Base-by-base conservation (phyloP, 1,140 invertebrate genomes). In the Philotrypesis tridentata region DNA sequence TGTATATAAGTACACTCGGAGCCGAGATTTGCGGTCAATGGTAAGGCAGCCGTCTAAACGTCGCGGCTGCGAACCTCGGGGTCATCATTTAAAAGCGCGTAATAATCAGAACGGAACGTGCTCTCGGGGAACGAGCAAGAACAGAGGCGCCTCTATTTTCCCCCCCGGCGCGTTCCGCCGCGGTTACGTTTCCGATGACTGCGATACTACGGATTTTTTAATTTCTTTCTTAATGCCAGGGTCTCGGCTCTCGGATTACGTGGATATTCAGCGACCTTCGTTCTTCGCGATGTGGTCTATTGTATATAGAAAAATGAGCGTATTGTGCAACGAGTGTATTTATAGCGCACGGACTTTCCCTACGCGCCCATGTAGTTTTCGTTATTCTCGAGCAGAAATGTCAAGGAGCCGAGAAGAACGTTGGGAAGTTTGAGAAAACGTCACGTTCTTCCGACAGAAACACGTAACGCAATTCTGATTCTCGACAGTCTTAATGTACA, bases 31-130 rank as follows among this genome's bases (percentile, higher is more conserved):
- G 63, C 79, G 70, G 70, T 80, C 70, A 80, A 80, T 80, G 79
- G 68, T 80, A 71, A 55, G 31, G 5, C 37, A 33, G 14, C 25
- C 23, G 33, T n/a, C 33, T 77, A 33, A 25, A 29, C 61, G n/a
- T n/a, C 1, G 21, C 61, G 40, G 25, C 8, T 67, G 17, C 3
- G n/a, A 48, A 55, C 70, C 70, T 67, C 71, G 70, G 78, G 71
- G 79, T 74, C 71, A 74, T 80, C 37, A 33, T 25, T 33, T 17
- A 40, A 17, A 23, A 23, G n/a, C 21, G 60, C 12, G n/a, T 75
- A 72, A 60, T 81, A 67, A 81, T 81, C 73, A 81, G 79, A 81
- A 68, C 72, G 79, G 72, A 81, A 81, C 80, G 60, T 25, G 17
- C 48, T 55, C 48, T 55, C 48, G 21, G 8, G n/a, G 14, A 21